phyloP scores from a whole-genome alignment of 2,888 invertebrate genomes.

The Thalpophila matura region DNA sequence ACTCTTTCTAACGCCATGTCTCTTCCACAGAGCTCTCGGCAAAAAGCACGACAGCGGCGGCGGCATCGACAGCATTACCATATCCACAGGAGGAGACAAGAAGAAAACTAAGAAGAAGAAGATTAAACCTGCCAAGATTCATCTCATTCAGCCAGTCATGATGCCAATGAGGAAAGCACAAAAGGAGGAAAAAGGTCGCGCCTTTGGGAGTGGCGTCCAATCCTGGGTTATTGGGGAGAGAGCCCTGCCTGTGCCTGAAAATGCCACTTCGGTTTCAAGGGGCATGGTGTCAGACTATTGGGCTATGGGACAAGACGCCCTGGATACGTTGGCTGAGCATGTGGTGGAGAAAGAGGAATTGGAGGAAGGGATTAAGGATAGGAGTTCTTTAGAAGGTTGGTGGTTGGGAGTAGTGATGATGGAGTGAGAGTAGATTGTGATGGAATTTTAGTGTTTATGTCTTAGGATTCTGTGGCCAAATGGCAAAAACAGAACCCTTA shows the following conservation, averaged over 20 bases:
- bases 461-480: no score
- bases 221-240: slow-evolving; percentile 82
- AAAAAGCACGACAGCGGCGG: slow-evolving; percentile 79
- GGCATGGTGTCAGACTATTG: slow-evolving; percentile 77
- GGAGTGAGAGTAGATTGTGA: no score
- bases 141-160: slow-evolving; percentile 80
- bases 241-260: slow-evolving; percentile 30
- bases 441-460: no score
- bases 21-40: slow-evolving; percentile 72
- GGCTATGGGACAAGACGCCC: slow-evolving; percentile 77
- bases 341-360: slow-evolving; percentile 77
- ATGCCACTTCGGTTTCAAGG: slow-evolving; percentile 55
- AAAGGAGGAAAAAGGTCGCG: slow-evolving; percentile 82
- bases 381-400: slow-evolving; percentile 83
- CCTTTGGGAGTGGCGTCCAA: slow-evolving; percentile 75
- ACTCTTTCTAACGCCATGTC: neutral
- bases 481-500: no score
- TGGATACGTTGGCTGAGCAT: slow-evolving; percentile 82
- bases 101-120: slow-evolving; percentile 85
- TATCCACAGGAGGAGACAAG: slow-evolving; percentile 75
- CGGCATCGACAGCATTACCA: slow-evolving; percentile 84
- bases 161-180: slow-evolving; percentile 70
- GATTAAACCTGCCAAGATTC: slow-evolving; percentile 81
- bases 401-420: slow-evolving; percentile 69
- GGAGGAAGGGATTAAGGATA: slow-evolving; percentile 81